Evolutionary conservation across 2,888 invertebrate species (phyloP).

Genomic region (Nomada hirtipes): DNA sequence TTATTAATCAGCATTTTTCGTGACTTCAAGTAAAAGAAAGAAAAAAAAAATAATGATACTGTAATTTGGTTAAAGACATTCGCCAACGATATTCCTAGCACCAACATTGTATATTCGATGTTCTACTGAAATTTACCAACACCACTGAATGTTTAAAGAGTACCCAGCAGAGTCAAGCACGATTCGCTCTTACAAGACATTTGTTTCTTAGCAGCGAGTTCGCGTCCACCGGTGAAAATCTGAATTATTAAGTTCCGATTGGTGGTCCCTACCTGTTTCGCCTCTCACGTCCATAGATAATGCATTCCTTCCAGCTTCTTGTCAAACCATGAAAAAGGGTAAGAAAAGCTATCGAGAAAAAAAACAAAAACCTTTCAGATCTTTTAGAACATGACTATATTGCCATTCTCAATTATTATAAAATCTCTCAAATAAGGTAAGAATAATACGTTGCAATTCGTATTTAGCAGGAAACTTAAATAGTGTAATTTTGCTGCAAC

Average conservation of each 20-base stretch:
- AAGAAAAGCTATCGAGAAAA: neutral
- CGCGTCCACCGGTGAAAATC: constrained; percentile 5
- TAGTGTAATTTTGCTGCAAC: too few species aligned
- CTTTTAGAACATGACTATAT: too few species aligned
- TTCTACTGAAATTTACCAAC: neutral
- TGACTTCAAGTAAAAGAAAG: too few species aligned
- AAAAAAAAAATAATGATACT: too few species aligned
- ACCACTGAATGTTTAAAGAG: constrained; percentile 25
- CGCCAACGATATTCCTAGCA: too few species aligned
- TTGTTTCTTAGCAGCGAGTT: neutral
- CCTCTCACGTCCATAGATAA: constrained; percentile 26
- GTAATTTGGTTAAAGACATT: too few species aligned
- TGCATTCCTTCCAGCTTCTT: constrained; percentile 36
- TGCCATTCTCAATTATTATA: too few species aligned
- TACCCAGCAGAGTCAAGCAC: constrained; percentile 1
- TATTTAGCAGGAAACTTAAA: too few species aligned
- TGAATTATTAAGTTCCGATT: constrained; percentile 54
- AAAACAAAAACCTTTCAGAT: neutral
- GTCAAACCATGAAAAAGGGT: constrained; percentile 7
- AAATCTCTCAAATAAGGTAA: too few species aligned
- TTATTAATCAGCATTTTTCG: too few species aligned
- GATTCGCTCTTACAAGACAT: constrained; percentile 16
- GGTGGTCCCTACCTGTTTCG: constrained; percentile 8
- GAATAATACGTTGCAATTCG: too few species aligned
- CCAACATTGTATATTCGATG: neutral